phyloP scores from a whole-genome alignment of 2,113 vertebrate species.

The Hiodon alosoides region DNA sequence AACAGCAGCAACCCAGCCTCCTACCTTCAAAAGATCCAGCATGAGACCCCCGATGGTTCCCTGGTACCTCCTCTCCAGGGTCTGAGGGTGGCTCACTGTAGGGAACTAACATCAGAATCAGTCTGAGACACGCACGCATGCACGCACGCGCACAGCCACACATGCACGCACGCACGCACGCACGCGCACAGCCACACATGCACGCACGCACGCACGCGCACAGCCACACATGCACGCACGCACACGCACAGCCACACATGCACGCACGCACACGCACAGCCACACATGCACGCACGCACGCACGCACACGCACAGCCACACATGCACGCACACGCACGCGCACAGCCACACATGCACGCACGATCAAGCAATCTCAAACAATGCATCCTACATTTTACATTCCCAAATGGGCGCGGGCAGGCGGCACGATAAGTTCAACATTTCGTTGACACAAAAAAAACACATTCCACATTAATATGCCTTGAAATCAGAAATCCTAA shows the following conservation, averaged over 20 bases:
- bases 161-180: constrained; percentile 24
- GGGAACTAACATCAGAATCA: constrained; percentile 66
- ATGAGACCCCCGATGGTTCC: constrained; percentile 88
- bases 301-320: no score
- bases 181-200: background rate
- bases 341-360: no score
- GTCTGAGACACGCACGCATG: constrained; percentile 39
- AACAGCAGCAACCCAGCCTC: constrained; percentile 3
- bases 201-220: constrained; percentile 5
- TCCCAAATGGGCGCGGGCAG: no score
- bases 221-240: background rate
- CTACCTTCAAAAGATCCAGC: constrained; percentile 96
- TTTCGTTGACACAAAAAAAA: no score
- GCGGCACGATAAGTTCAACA: no score
- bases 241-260: constrained; percentile 16
- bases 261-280: constrained; percentile 11
- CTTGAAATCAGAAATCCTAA: no score
- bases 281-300: constrained; percentile 9
- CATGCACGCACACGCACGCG: no score
- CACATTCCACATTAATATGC: no score
- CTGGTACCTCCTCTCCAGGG: constrained; percentile 91
- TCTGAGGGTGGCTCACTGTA: constrained; percentile 93
- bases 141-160: background rate
- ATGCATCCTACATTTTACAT: no score
- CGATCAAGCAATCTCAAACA: no score